Conservation (phyloP, 2,797 vertebrate species). For the Morelia viridis region DNA sequence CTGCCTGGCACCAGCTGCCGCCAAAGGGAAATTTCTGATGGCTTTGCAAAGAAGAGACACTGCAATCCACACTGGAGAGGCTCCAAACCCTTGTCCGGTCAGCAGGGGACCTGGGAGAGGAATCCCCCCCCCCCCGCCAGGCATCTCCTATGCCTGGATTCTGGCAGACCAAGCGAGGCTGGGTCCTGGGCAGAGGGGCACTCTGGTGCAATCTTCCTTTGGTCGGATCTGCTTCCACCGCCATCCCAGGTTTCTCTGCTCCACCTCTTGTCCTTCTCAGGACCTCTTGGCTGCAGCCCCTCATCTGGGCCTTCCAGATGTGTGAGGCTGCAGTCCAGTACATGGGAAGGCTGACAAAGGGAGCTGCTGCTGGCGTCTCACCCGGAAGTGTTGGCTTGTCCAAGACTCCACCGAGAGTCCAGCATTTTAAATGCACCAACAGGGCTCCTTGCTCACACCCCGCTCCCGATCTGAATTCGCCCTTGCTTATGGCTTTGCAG, state of each 20-base stretch:
- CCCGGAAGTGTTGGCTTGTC: background rate
- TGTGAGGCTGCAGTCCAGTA: background rate
- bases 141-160: rapidly evolving
- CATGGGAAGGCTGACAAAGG: background rate
- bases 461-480: background rate
- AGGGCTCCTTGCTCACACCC: background rate
- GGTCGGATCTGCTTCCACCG: too few relatives aligned
- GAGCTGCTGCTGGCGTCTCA: rapidly evolving
- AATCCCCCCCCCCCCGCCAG: background rate
- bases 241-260: background rate
- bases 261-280: background rate
- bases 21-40: background rate
- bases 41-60: background rate
- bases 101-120: background rate
- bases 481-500: background rate
- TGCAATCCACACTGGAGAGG: background rate
- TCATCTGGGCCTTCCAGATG: background rate
- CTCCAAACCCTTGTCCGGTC: background rate
- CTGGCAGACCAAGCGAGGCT: too few relatives aligned
- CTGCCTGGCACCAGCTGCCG: background rate
- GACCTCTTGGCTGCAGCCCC: background rate
- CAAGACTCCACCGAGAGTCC: background rate
- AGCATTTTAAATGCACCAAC: background rate
- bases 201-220: too few relatives aligned
- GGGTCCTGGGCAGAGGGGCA: too few relatives aligned